Conservation (phyloP, 2,797 vertebrate genomes). For the Argentina silus region DNA sequence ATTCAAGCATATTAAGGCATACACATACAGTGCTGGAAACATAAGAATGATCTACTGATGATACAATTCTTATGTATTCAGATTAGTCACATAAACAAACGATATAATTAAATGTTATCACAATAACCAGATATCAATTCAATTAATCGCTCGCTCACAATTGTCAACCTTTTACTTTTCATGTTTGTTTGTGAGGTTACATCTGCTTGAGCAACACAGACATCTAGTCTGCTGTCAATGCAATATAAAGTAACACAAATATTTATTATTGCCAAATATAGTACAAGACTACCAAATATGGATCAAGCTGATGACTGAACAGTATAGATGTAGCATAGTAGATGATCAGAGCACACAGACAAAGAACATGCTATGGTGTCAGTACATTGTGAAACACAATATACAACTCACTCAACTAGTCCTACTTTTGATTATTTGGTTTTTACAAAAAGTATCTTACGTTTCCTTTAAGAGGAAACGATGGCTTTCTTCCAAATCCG, state of each 20-base stretch:
- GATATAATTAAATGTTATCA: background rate
- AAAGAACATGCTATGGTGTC: background rate
- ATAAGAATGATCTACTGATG: slow-evolving; percentile 10
- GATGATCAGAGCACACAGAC: background rate
- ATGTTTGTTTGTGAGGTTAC: background rate
- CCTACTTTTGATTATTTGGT: too few relatives aligned
- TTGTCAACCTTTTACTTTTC: background rate
- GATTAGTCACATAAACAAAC: slow-evolving; percentile 6
- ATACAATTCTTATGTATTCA: slow-evolving; percentile 14
- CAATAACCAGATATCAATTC: background rate
- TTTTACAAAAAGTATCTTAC: too few relatives aligned
- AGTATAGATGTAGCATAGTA: background rate
- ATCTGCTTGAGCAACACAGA: background rate
- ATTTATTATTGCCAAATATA: background rate
- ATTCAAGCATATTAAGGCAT: slow-evolving; percentile 6
- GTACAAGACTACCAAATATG: background rate
- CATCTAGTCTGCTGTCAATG: slow-evolving; percentile 16
- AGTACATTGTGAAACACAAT: background rate
- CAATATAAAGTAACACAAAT: slow-evolving; percentile 23
- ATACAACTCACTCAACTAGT: background rate
- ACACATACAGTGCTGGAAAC: slow-evolving; percentile 9
- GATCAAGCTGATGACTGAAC: background rate
- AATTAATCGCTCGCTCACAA: slow-evolving; percentile 1
- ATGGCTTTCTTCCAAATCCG: too few relatives aligned
- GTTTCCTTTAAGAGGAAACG: too few relatives aligned